Evolutionary conservation across 2,113 vertebrate genomes (phyloP).

Genomic region (Osmerus eperlanus): DNA sequence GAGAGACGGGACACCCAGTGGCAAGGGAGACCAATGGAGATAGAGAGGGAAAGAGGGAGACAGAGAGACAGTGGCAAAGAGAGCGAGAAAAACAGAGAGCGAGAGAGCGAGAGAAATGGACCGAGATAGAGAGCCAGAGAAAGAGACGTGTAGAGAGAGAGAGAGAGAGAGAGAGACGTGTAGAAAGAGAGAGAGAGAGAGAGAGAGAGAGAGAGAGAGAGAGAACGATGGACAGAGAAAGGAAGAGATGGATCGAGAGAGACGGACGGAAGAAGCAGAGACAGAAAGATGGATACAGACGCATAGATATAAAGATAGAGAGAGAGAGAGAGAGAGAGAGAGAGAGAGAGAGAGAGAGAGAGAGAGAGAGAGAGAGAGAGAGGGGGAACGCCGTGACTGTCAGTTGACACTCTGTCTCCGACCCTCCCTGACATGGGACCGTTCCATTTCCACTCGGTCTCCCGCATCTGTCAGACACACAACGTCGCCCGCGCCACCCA

Average conservation of each 20-base stretch:
- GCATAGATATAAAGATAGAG: neutral
- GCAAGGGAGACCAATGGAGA: conserved; percentile 2
- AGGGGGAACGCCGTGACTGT: neutral
- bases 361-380: conserved; percentile 11
- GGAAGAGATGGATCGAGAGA: no score
- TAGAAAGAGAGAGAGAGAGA: no score
- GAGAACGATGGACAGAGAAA: no score
- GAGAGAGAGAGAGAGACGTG: no score
- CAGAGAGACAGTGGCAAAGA: neutral
- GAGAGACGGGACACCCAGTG: neutral
- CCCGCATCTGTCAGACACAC: conserved; percentile 18
- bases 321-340: conserved; percentile 4
- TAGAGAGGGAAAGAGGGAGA: neutral
- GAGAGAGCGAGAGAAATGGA: neutral
- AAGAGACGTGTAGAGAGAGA: no score
- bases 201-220: no score
- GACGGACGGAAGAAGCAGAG: no score
- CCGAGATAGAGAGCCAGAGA: no score
- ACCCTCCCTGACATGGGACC: neutral
- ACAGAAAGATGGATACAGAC: no score
- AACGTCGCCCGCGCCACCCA: conserved; percentile 13
- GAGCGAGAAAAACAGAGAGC: neutral
- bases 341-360: conserved; percentile 10
- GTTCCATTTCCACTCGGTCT: neutral
- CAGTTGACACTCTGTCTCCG: neutral